Evolutionary conservation across 2,113 vertebrate genomes (phyloP), one percentile per base, ranked within the genome.

Genomic region (Pyxicephalus adspersus): DNA sequence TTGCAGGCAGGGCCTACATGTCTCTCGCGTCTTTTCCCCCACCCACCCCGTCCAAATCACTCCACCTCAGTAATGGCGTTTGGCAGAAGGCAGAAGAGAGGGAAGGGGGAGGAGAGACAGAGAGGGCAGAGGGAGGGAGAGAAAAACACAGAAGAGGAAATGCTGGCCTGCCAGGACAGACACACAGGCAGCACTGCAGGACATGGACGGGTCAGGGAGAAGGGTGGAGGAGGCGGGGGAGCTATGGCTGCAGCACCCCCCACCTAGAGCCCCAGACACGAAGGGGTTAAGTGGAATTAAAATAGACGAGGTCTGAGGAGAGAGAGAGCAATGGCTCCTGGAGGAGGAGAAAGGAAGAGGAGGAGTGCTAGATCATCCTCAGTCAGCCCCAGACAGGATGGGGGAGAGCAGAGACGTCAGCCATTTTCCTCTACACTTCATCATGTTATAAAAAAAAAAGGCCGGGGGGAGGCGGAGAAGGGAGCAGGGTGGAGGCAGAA

Each of bases 21-120:
- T 38, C 80, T 82, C 61, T 57, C 1, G 84, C 28, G n/a, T 34
- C 13, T 64, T 16, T 23, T 76, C 74, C 82, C 73, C 79, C 84
- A 71, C 76, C 76, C 79, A 64, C 68, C 50, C 65, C 45, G 90
- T 87, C 88, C 87, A 88, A 90, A 90, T 89, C 93, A 90, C 92
- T 93, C 92, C 93, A 90, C 93, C 93, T 94, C 93, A 93, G 90
- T 91, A 94, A 95, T 94, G 93, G 94, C 94, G 94, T 89, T 94
- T 83, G 83, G 89, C 88, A 86, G 87, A 87, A 89, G 90, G 83
- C 85, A 82, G 87, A 88, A 90, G 85, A 54, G 79, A 85, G 4
- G 66, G 51, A 58, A 58, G 51, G 61, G 72, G 61, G 71, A 23
- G 54, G 68, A 85, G 71, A 72, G 63, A 67, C 18, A 76, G 28